A percentile compares a stretch with the other conserved stretches of the same genome.
phyloP scores from a whole-genome alignment of 2,888 invertebrate genomes.

The Abscondita cerata region DNA sequence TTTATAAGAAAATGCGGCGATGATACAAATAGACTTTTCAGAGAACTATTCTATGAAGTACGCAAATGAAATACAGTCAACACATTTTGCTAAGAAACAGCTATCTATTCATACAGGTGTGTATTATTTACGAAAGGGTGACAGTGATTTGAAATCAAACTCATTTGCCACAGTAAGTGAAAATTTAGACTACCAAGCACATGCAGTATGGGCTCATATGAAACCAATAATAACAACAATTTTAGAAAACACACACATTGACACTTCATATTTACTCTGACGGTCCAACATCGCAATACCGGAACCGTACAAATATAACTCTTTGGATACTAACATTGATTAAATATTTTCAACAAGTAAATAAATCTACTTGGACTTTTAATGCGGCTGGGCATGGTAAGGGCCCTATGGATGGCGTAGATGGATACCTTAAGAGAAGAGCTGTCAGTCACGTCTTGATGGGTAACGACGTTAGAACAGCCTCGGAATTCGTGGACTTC shows the following conservation, averaged over 20 bases:
- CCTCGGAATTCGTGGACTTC: constrained; percentile 22
- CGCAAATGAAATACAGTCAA: background rate
- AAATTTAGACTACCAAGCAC: background rate
- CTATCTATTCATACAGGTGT: background rate
- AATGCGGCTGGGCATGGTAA: background rate
- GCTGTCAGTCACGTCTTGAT: constrained; percentile 34
- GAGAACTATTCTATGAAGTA: background rate
- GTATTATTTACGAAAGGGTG: background rate
- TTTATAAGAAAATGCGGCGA: background rate
- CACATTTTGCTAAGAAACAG: background rate
- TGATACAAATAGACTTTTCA: background rate
- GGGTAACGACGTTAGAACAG: constrained; percentile 32
- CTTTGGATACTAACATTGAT: constrained; percentile 1
- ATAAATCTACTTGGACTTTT: background rate
- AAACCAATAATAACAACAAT: background rate
- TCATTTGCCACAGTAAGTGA: background rate
- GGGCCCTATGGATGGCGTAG: background rate
- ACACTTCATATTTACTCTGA: constrained; percentile 28
- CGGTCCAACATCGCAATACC: background rate
- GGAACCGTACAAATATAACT: background rate
- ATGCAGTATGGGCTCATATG: background rate
- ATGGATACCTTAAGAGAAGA: background rate
- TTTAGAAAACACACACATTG: background rate
- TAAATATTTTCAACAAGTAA: background rate
- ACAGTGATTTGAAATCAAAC: background rate